Conservation (phyloP, 2,113 vertebrate genomes). For the Prionailurus bengalensis region DNA sequence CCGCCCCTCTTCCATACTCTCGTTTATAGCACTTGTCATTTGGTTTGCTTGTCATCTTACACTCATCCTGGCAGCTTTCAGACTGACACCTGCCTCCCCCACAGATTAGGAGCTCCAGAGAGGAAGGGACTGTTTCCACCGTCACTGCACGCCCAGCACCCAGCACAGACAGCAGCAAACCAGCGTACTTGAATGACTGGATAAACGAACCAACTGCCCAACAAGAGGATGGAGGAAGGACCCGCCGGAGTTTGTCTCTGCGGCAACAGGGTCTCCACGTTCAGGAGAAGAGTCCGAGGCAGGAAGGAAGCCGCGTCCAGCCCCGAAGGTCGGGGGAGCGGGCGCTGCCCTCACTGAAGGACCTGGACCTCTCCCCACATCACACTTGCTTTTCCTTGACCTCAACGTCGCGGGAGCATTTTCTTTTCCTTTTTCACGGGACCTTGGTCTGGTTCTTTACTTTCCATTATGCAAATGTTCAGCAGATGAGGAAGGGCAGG, state of each 20-base stretch:
- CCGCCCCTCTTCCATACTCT: neutral
- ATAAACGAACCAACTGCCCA: neutral
- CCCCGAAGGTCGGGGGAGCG: accelerated
- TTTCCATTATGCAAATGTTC: neutral
- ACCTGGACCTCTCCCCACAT: neutral
- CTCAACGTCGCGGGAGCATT: neutral
- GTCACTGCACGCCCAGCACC: neutral
- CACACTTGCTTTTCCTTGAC: neutral
- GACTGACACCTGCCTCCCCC: neutral
- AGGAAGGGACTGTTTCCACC: neutral
- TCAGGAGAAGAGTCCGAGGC: neutral
- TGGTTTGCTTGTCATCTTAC: neutral
- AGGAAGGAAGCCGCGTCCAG: too few species aligned
- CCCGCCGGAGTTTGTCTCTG: neutral
- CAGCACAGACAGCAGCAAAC: neutral
- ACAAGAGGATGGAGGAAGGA: neutral
- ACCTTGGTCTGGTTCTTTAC: neutral
- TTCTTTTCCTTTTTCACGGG: neutral
- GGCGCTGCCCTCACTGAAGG: too few species aligned
- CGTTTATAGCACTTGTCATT: neutral
- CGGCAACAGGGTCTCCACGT: neutral
- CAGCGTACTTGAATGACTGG: neutral
- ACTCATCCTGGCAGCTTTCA: neutral
- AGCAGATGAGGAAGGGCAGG: neutral
- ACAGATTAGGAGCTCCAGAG: neutral